Evolutionary conservation across 2,888 invertebrate genomes (phyloP), one percentile per base, ranked within the genome.

Genomic region (Eledona agricola): DNA sequence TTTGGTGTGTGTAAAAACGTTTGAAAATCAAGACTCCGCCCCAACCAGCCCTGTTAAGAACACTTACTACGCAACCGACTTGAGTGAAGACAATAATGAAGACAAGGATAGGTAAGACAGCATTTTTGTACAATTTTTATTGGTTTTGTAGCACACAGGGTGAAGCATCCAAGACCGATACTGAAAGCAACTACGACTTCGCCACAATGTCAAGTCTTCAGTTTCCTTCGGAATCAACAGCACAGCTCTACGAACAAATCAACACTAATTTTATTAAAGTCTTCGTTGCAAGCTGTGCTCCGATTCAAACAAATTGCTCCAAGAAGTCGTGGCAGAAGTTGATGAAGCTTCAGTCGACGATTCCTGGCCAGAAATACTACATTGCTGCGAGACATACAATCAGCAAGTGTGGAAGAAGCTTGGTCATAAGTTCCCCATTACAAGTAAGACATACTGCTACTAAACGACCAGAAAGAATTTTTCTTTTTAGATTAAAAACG

Each of bases 351-450:
- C 83, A 84, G 38, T 85, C 87, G 0, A 79, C 80, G 32, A 58
- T 53, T 31, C 79, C 81, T 73, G 80, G 82, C 64, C 65, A 66
- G 19, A 59, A 86, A 25, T 89, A 90, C 74, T 84, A 88, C 71
- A 77, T 90, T 38, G 81, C 87, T 1, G 83, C 88, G 13, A 85
- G 86, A 60, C 82, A 88, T 16, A 83, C 83, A 2, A 82, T 84
- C 57, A 81, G 81, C 56, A 81, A 76, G 60, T 66, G 73, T 25
- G 79, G 79, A 40, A 71, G 79, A 50, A 76, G 71, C 2, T 83
- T 91, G 26, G 81, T 83, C 0, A 81, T 90, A 15, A 77, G 88
- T 53, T 90, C 91, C 1, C 91, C 91, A 0, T 72, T 91, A 23
- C 87, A 88, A 83, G 90, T 89, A 74, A 64, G 43, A n/a, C 4